phyloP scores from a whole-genome alignment of 2,797 vertebrate species.

The Hephaestus fuliginosus region DNA sequence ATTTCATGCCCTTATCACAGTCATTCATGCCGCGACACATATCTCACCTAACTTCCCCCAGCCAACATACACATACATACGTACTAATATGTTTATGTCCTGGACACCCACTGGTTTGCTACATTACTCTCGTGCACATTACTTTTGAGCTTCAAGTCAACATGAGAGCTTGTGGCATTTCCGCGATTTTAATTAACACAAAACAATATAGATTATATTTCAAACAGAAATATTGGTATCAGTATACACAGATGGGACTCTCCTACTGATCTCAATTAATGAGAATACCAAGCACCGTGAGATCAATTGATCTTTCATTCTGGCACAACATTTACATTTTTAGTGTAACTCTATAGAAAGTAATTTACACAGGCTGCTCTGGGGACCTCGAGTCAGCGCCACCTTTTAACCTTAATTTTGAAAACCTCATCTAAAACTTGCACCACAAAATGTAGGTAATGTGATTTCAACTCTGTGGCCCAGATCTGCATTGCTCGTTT shows the following conservation, averaged over 20 bases:
- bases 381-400: slow-evolving; percentile 30
- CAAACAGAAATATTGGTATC: slow-evolving; percentile 48
- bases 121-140: slow-evolving; percentile 27
- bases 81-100: slow-evolving; percentile 6
- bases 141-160: slow-evolving; percentile 13
- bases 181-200: slow-evolving; percentile 50
- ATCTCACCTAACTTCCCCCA: not conserved
- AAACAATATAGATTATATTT: slow-evolving; percentile 58
- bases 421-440: slow-evolving; percentile 49
- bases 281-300: slow-evolving; percentile 35
- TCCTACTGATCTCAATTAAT: slow-evolving; percentile 42
- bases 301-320: slow-evolving; percentile 36
- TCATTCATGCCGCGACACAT: slow-evolving; percentile 39
- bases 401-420: slow-evolving; percentile 47
- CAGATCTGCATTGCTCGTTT: slow-evolving; percentile 17
- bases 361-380: slow-evolving; percentile 24
- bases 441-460: slow-evolving; percentile 1
- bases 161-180: slow-evolving; percentile 18
- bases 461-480: not conserved
- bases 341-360: slow-evolving; percentile 8
- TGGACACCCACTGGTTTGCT: not conserved
- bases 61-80: slow-evolving; percentile 8
- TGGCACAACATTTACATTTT: slow-evolving; percentile 52
- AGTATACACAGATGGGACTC: slow-evolving; percentile 19
- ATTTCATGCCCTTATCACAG: slow-evolving; percentile 52